Evolutionary conservation across 2,797 vertebrate species (phyloP), one percentile per base, ranked within the genome.

Genomic region (Bradypodion ventrale): DNA sequence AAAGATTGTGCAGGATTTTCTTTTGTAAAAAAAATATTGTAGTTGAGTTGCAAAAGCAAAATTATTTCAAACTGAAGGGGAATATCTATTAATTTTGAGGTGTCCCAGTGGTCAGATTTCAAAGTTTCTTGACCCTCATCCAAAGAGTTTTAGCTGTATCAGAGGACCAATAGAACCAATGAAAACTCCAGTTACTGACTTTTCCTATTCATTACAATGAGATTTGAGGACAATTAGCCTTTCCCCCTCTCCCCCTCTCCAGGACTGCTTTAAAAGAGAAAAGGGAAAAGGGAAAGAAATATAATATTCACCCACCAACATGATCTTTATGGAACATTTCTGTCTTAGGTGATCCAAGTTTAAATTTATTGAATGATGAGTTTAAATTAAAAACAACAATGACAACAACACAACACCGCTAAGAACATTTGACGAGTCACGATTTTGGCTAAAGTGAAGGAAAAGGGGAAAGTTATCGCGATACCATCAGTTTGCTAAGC

Each of bases 401-500:
- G 2, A 35, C 72, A 35, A 35, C 40, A 62, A 62, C 23, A 60
- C 56, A 70, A 60, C 32, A 52, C 44, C 32, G 52, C 32, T 75
- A 91, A 89, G 91, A 95, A 93, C 86, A 94, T 92, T 92, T 93
- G 89, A 93, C 93, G 93, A 96, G 96, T 95, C 97, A 96, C 95
- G 94, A 95, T 96, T 97, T 98, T 97, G 97, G 97, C 96, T 95
- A 97, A 97, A 95, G 52, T 40, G 70, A 78, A 88, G 89, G 88
- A 23, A 88, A 81, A 89, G 73, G n/a, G 70, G 95, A 93, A 91
- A 94, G 93, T 95, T 94, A 96, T 95, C 95, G 97, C 97, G 95
- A 97, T 95, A 96, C 95, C 95, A 97, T 96, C 97, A 97, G 95
- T 96, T 94, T 95, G 95, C 95, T 94, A 96, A 93, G 96, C 96